Evolutionary conservation across 2,113 vertebrate species (phyloP).

Genomic region (Bos indicus): DNA sequence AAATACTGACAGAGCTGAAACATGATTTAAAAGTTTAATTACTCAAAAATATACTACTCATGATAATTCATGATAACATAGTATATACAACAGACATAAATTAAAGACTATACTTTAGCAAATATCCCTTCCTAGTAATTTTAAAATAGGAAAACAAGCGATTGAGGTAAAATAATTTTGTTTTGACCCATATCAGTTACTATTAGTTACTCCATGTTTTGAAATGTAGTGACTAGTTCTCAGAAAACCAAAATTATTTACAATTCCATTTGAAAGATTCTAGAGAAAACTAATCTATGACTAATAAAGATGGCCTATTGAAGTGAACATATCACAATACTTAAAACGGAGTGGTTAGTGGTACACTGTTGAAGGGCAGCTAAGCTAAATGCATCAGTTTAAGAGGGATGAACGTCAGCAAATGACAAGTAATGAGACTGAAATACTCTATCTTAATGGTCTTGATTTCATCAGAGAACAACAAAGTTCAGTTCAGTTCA

Average conservation of each 20-base stretch:
- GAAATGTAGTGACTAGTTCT: background rate
- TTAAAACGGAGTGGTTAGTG: background rate
- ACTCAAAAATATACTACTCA: background rate
- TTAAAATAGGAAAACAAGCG: background rate
- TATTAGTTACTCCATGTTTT: background rate
- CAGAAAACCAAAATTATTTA: background rate
- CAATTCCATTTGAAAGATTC: background rate
- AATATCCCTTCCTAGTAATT: background rate
- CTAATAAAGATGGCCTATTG: background rate
- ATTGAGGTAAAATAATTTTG: background rate
- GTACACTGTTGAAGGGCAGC: background rate
- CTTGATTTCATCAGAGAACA: slow-evolving; percentile 5
- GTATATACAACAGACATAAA: background rate
- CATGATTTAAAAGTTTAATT: background rate
- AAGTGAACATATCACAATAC: background rate
- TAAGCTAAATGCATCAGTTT: background rate
- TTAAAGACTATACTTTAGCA: background rate
- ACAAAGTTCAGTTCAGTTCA: background rate
- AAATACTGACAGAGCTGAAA: background rate
- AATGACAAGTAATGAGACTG: background rate
- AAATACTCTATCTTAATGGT: background rate
- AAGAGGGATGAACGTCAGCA: background rate
- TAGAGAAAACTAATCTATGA: background rate
- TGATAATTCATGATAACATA: background rate
- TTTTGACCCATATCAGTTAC: background rate